phyloP scores from a whole-genome alignment of 1,140 invertebrate genomes.

The Drosophila serrata region DNA sequence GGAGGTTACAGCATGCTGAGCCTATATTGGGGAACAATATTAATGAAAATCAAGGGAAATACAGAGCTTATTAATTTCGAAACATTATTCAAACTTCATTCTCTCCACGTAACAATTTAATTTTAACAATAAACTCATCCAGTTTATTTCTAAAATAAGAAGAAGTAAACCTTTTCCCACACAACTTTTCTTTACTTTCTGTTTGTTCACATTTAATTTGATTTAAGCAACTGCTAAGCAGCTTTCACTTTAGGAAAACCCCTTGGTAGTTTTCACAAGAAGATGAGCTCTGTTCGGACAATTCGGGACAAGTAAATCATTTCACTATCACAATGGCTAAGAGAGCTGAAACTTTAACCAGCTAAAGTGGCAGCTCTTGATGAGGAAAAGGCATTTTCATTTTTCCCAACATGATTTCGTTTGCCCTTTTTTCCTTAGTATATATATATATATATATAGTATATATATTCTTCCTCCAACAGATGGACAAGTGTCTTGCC shows the following conservation, averaged over 20 bases:
- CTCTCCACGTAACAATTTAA: too few relatives aligned
- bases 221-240: not conserved
- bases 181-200: not conserved
- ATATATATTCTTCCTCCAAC: too few relatives aligned
- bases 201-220: conserved; percentile 9
- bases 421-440: conserved; percentile 1
- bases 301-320: conserved; percentile 11
- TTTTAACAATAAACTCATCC: not conserved
- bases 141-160: not conserved
- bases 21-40: not conserved
- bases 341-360: conserved; percentile 23
- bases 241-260: conserved; percentile 8
- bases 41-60: not conserved
- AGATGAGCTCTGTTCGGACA: conserved; percentile 2
- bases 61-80: too few relatives aligned
- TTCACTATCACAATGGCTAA: conserved; percentile 25
- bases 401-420: conserved; percentile 42
- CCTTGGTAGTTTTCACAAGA: conserved; percentile 5
- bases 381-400: conserved; percentile 44
- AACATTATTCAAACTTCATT: too few relatives aligned
- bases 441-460: too few relatives aligned
- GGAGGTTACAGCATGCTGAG: not conserved
- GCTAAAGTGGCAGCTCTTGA: conserved; percentile 43
- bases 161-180: not conserved
- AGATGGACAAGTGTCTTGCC: conserved; percentile 51